phyloP scores from a whole-genome alignment of 1,140 invertebrate species.

The Eupristina koningsbergeri region DNA sequence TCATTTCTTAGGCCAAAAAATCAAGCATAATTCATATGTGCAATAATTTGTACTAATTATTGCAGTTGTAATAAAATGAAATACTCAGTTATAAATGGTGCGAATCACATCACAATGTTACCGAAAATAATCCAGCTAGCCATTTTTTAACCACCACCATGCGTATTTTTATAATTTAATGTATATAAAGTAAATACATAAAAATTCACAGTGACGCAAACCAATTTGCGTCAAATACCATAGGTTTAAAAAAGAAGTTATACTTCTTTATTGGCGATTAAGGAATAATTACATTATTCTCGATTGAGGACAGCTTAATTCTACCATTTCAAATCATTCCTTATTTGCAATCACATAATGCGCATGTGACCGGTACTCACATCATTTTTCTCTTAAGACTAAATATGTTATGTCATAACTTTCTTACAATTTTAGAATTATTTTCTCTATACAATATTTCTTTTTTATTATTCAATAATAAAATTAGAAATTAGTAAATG shows the following conservation, averaged over 20 bases:
- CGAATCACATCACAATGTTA: conserved; percentile 13
- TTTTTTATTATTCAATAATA: too few species aligned
- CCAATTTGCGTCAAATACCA: neutral
- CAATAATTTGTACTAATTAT: neutral
- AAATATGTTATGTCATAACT: too few species aligned
- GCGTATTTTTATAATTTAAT: neutral
- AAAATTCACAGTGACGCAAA: neutral
- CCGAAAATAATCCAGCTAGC: neutral
- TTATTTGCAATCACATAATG: too few species aligned
- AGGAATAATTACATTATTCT: too few species aligned
- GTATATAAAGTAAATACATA: neutral
- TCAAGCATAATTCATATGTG: conserved; percentile 4
- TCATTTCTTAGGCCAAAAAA: neutral
- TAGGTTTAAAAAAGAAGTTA: too few species aligned
- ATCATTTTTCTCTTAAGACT: too few species aligned
- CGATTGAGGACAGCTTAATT: too few species aligned
- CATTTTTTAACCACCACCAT: conserved; percentile 34
- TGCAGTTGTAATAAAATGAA: neutral
- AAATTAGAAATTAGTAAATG: too few species aligned
- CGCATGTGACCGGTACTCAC: too few species aligned
- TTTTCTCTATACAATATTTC: too few species aligned
- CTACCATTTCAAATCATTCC: too few species aligned
- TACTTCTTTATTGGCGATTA: neutral
- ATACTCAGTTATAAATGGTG: conserved; percentile 19
- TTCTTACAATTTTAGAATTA: too few species aligned